A percentile compares a stretch with the other conserved stretches of the same genome.
phyloP scores from a whole-genome alignment of 2,797 vertebrate species.

The Lagorchestes hirsutus region DNA sequence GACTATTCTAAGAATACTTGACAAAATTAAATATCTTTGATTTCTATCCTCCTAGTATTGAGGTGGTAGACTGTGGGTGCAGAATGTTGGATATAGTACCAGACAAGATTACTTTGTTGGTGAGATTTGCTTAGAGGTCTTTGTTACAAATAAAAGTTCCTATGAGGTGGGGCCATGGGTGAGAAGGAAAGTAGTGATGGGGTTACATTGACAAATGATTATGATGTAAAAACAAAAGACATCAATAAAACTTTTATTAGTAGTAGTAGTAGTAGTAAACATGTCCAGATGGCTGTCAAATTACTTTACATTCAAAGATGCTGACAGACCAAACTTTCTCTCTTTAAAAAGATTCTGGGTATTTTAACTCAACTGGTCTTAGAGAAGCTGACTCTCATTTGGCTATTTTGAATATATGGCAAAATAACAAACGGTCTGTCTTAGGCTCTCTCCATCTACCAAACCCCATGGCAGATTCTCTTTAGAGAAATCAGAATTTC shows the following conservation, averaged over 20 bases:
- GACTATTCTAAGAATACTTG: background rate
- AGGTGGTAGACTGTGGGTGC: background rate
- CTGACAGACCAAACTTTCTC: no score
- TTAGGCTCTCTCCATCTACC: accelerated
- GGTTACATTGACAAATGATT: background rate
- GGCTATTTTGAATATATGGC: background rate
- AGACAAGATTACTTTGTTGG: background rate
- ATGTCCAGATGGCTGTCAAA: background rate
- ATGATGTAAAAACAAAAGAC: background rate
- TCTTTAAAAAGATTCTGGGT: background rate
- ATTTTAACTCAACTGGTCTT: background rate
- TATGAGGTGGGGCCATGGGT: background rate
- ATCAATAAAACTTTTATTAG: background rate
- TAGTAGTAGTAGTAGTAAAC: background rate
- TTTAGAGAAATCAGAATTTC: background rate
- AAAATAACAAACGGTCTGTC: background rate
- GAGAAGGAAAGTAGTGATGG: background rate
- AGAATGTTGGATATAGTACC: background rate
- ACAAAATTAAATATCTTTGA: background rate
- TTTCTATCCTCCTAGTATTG: background rate
- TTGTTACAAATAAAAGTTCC: background rate
- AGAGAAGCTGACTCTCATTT: background rate
- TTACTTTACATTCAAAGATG: background rate
- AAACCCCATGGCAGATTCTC: background rate
- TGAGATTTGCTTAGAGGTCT: background rate